Conservation (phyloP, 2,113 vertebrate species). For the Chamaetylas fuelleborni region DNA sequence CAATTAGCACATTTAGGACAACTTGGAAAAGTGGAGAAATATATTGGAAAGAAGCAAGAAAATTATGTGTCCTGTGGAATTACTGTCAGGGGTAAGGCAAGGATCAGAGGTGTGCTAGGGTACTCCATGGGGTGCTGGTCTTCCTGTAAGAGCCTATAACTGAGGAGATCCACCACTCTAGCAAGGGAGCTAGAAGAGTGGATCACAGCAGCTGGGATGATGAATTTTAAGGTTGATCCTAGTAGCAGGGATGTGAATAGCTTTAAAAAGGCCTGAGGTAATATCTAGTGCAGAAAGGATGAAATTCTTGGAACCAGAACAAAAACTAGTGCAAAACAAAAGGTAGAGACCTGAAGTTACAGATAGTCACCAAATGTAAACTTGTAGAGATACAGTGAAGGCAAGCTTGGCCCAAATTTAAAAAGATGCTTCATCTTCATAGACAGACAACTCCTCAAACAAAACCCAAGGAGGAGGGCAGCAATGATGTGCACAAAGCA, state of each 20-base stretch:
- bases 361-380: not conserved
- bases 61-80: not conserved
- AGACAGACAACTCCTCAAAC: not conserved
- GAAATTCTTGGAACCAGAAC: not conserved
- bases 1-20: not conserved
- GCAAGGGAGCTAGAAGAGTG: not conserved
- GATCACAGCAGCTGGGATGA: not conserved
- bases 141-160: not conserved
- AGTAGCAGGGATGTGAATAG: not conserved
- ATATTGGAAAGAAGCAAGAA: not conserved
- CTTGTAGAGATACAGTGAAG: not conserved
- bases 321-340: not conserved
- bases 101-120: not conserved
- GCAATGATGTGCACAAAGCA: no score
- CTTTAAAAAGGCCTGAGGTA: not conserved
- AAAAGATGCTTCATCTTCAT: not conserved
- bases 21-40: not conserved
- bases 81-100: not conserved
- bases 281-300: not conserved
- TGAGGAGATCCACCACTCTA: not conserved
- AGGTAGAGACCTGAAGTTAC: not conserved
- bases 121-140: not conserved
- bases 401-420: not conserved
- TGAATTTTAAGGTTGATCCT: not conserved
- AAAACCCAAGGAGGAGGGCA: not conserved